Conservation (phyloP, 2,797 vertebrate species). For the Cirrhinus mrigala region DNA sequence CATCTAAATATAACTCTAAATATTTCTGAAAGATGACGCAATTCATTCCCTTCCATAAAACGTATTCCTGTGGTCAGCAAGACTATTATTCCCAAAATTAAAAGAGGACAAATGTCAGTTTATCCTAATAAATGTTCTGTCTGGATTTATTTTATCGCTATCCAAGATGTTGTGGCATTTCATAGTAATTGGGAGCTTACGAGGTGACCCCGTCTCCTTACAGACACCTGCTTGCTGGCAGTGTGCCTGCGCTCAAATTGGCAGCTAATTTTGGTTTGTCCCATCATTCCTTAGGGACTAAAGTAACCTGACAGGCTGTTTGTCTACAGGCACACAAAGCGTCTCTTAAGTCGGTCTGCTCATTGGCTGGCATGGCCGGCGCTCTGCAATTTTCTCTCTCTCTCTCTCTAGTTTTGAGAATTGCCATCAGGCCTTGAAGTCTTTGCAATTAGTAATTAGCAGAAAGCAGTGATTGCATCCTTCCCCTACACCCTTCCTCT, state of each 20-base stretch:
- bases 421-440: constrained; percentile 78
- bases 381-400: constrained; percentile 72
- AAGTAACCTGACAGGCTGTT: constrained; percentile 80
- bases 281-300: constrained; percentile 69
- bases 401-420: constrained; percentile 72
- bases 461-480: constrained; percentile 72
- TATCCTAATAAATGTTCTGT: constrained; percentile 35
- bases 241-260: constrained; percentile 75
- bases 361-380: constrained; percentile 61
- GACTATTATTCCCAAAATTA: constrained; percentile 26
- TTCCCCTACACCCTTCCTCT: constrained; percentile 32
- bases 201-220: constrained; percentile 77
- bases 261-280: constrained; percentile 79
- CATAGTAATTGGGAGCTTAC: constrained; percentile 69
- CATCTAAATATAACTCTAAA: background rate
- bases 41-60: background rate
- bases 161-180: constrained; percentile 32
- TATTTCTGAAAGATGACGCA: background rate
- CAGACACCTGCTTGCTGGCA: constrained; percentile 76
- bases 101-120: constrained; percentile 9
- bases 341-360: constrained; percentile 59
- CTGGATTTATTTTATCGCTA: constrained; percentile 26
- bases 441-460: constrained; percentile 79
- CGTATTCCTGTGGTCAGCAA: background rate
- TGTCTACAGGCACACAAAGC: constrained; percentile 68